Conservation (phyloP, 2,888 invertebrate genomes). For the Cheilosia vernalis region DNA sequence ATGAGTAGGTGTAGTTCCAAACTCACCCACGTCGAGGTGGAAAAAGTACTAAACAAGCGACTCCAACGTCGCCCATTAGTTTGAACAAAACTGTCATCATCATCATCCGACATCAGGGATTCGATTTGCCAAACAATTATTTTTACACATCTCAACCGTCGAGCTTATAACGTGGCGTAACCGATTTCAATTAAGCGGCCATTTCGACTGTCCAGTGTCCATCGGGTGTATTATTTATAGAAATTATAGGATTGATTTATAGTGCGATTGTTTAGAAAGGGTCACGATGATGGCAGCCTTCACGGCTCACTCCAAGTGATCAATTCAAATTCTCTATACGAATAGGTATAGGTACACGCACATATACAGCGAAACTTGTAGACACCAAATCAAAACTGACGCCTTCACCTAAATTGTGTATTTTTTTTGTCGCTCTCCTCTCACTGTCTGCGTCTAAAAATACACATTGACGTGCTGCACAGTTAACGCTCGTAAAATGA, state of each 20-base stretch:
- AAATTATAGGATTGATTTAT: not conserved
- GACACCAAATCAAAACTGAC: conserved; percentile 28
- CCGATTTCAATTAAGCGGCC: not conserved
- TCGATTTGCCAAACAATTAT: not conserved
- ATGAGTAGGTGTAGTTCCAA: too few species aligned
- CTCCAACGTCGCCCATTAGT: too few species aligned
- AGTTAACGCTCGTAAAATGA: conserved; percentile 51
- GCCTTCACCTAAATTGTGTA: conserved; percentile 52
- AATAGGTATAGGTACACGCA: too few species aligned
- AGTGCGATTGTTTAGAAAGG: conserved; percentile 30
- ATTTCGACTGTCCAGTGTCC: not conserved
- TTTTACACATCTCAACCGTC: not conserved
- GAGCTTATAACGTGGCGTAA: not conserved
- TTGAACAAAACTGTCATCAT: not conserved
- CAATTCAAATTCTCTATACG: conserved; percentile 36
- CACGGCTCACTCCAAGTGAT: conserved; percentile 23
- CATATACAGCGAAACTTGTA: not conserved
- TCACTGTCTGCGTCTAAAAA: too few species aligned
- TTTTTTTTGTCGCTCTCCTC: not conserved
- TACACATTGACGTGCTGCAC: conserved; percentile 28
- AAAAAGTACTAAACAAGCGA: too few species aligned
- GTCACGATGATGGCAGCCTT: conserved; percentile 35
- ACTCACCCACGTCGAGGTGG: too few species aligned
- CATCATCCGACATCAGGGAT: not conserved
- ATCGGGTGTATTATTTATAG: not conserved